Evolutionary conservation across 2,888 invertebrate genomes (phyloP).

Genomic region (Tillus elongatus): DNA sequence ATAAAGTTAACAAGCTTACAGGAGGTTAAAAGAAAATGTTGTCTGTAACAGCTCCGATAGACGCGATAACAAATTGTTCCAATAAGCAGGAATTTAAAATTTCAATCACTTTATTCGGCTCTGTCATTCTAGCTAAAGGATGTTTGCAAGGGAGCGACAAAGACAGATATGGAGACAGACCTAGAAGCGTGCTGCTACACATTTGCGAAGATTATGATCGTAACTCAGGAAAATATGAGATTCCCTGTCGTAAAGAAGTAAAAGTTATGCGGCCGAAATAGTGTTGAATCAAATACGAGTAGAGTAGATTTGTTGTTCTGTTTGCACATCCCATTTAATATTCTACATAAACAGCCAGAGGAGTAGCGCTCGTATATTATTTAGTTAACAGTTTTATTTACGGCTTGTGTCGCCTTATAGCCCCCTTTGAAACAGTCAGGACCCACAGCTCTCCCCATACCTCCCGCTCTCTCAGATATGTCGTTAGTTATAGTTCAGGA

Average conservation of each 20-base stretch:
- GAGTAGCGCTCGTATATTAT: conserved; percentile 27
- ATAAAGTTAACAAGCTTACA: no score
- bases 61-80: no score
- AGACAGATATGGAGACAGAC: no score
- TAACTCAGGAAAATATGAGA: background rate
- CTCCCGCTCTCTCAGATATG: conserved; percentile 30
- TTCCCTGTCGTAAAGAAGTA: conserved; percentile 12
- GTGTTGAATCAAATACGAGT: conserved; percentile 1
- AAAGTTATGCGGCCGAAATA: conserved; percentile 19
- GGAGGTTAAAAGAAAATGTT: no score
- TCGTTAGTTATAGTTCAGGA: conserved; percentile 47
- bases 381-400: conserved; percentile 34
- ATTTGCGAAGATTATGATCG: background rate
- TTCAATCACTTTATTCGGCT: no score
- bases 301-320: conserved; percentile 20
- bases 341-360: conserved; percentile 28
- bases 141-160: no score
- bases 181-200: no score
- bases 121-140: no score
- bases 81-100: no score
- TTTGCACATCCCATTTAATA: conserved; percentile 27
- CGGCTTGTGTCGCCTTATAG: conserved; percentile 19
- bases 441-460: conserved; percentile 4
- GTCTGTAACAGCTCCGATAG: conserved; percentile 6
- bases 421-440: conserved; percentile 13